Base-by-base conservation (phyloP, 1,140 invertebrate species). In the Centruroides sculpturatus region DNA sequence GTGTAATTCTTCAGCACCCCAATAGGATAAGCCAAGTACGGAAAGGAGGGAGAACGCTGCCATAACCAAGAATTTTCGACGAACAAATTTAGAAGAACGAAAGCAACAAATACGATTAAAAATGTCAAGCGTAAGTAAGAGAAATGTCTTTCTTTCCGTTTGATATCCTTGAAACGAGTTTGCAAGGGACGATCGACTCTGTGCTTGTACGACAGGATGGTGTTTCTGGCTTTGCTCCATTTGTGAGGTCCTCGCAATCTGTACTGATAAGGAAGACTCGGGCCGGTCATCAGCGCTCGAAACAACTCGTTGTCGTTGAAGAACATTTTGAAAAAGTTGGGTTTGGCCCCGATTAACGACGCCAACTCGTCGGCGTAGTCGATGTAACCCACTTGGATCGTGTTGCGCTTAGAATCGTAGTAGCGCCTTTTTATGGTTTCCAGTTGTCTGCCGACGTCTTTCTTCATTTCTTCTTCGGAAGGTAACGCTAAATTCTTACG, bases 151-250 rank as follows among this genome's bases (percentile, higher is more conserved):
- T 23, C 1, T 23, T 23, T 23, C 23, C 23, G 23, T 23, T 23
- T 23, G 23, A 23, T 23, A 23, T 23, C 2, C 23, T 23, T 23
- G 23, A 23, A 23, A 23, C 23, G 23, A 23, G 23, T 23, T 23
- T 23, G 23, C 23, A 23, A 23, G 2, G 23, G 23, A 23, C 23
- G 2, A 23, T 23, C 23, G 23, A 2, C 23, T 48, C 67, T 59
- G 7, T 69, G 53, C 34, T 57, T 46, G 23, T 61, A 54, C 4
- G 59, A 66, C 41, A 69, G 13, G 55, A 76, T 71, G n/a, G 72
- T 68, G 0, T 73, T 61, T 61, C 71, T 65, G 0, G 75, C 75
- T 3, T 70, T 71, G 6, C 59, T 8, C 75, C 75, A 77, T 35
- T 59, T 64, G 5, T 70, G 66, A 4, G 71, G 72, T 6, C 75